Base-by-base conservation (phyloP, 2,113 vertebrate genomes). In the Acanthisitta chloris region DNA sequence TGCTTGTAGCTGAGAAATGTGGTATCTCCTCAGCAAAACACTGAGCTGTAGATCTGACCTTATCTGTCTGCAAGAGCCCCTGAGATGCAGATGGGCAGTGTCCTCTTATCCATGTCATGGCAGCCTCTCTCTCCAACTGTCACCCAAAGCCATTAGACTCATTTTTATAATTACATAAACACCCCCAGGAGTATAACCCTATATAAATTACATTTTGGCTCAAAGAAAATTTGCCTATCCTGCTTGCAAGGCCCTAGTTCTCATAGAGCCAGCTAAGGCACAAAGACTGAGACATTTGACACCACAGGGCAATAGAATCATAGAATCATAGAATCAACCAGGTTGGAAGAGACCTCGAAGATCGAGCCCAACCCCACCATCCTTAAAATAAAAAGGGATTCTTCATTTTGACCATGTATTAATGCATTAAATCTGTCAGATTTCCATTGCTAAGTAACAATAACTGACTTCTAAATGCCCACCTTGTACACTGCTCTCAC, bases 61-160 rank as follows among this genome's bases (percentile, higher is more conserved):
- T 28, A 46, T 3, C 33, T 26, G 38, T 17, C n/a, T 43, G 2
- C 18, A 4, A 0, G 19, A 81, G 31, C 13, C 59, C 33, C 8
- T 0, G 1, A 1, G 0, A 19, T 4, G 25, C 7, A 24, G 19
- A 57, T 24, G 24, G 21, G 8, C 28, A 46, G 20, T 2, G 2
- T 67, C 52, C 38, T 48, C 23, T 62, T 51, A 15, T 13, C 45
- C 9, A 7, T 4, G 15, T 29, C 57, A 71, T 0, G 0, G 33
- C 33, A 85, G 29, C 12, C 24, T 64, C 38, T 3, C 2, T 12
- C 52, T 79, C 28, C 62, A 43, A 14, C 16, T 42, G n/a, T 42
- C 33, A 86, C 23, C 29, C 20, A 71, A 54, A 80, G 51, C 17
- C 43, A 70, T 16, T 28, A 55, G 6, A 43, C 20, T 24, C 0